Conservation (phyloP, 1,140 invertebrate species). For the Ephestia elutella region DNA sequence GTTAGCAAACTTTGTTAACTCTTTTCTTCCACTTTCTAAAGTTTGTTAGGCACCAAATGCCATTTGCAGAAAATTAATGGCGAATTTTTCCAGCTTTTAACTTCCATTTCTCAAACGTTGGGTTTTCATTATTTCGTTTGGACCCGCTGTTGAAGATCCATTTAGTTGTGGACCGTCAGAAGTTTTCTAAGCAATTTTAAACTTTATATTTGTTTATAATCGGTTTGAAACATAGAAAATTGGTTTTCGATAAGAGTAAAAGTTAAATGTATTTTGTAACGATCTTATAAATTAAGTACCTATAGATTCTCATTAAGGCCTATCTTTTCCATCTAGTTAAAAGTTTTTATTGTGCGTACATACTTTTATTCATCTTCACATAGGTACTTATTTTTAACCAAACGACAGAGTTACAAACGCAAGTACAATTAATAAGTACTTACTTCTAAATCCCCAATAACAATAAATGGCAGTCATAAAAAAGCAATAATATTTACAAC, state of each 20-base stretch:
- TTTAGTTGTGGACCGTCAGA: not conserved
- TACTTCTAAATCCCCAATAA: slow-evolving; percentile 1
- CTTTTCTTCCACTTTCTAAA: slow-evolving; percentile 35
- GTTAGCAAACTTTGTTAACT: slow-evolving; percentile 23
- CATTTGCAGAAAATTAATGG: slow-evolving; percentile 44
- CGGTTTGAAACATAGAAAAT: slow-evolving; percentile 1
- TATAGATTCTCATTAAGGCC: too few species aligned
- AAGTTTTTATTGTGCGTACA: too few species aligned
- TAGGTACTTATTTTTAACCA: too few species aligned
- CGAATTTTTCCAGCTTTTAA: slow-evolving; percentile 23
- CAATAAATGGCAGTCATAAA: slow-evolving; percentile 1
- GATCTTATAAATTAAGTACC: too few species aligned
- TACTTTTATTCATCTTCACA: too few species aligned
- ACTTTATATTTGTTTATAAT: slow-evolving; percentile 4
- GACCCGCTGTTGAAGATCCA: slow-evolving; percentile 3
- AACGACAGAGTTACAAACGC: too few species aligned
- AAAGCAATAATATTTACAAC: slow-evolving; percentile 9
- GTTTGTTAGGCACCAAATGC: slow-evolving; percentile 30
- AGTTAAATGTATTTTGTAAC: not conserved
- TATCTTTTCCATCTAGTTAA: too few species aligned
- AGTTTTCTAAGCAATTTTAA: slow-evolving; percentile 2
- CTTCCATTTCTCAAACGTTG: slow-evolving; percentile 19
- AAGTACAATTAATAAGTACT: not conserved
- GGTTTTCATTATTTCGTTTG: slow-evolving; percentile 18
- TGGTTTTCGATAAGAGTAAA: not conserved